Percentiles rank a stretch among this genome's conserved stretches.
These are phyloP conservation scores for Hippoglossus stenolepis DNA, from an alignment of 2,113 vertebrate species.

Conservation along the genomic window DNA sequence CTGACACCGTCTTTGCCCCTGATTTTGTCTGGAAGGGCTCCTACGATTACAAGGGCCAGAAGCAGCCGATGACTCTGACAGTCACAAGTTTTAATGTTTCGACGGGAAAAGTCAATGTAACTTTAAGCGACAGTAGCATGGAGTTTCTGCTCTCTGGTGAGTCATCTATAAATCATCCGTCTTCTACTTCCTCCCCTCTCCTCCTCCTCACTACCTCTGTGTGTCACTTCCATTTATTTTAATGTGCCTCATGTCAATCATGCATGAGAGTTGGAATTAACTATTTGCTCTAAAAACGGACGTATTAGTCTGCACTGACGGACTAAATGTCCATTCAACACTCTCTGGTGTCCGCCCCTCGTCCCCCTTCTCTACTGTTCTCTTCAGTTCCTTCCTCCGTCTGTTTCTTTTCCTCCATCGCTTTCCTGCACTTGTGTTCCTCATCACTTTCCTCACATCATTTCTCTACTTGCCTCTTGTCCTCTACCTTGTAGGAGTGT, in stretches of 20 bases:
- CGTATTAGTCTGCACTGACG: constrained; percentile 43
- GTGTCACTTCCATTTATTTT: constrained; percentile 75
- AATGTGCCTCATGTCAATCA: constrained; percentile 68
- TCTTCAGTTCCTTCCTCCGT: not conserved
- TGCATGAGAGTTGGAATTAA: constrained; percentile 76
- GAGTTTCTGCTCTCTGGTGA: constrained; percentile 96
- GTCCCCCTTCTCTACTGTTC: not conserved
- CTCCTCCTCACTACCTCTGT: constrained; percentile 54
- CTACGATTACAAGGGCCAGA: constrained; percentile 93
- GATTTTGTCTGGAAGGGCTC: constrained; percentile 98
- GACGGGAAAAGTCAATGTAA: constrained; percentile 94
- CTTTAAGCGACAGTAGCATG: constrained; percentile 90
- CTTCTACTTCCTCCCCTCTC: constrained; percentile 36
- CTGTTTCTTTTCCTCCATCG: not conserved
- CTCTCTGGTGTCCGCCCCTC: not conserved
- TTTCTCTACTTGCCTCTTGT: constrained; percentile 40
- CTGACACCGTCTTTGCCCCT: constrained; percentile 93
- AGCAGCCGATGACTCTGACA: constrained; percentile 95
- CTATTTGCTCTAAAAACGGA: constrained; percentile 67
- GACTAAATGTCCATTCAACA: constrained; percentile 57
- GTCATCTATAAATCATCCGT: constrained; percentile 72
- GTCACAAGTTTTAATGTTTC: constrained; percentile 92
- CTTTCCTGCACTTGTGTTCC: not conserved
- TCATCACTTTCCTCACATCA: constrained; percentile 38
- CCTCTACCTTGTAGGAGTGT: constrained; percentile 85